These are phyloP conservation scores for Hydra vulgaris DNA, from an alignment of 30 jellyfish, hydroid and myxozoan genomes.

Conservation along the genomic window DNA sequence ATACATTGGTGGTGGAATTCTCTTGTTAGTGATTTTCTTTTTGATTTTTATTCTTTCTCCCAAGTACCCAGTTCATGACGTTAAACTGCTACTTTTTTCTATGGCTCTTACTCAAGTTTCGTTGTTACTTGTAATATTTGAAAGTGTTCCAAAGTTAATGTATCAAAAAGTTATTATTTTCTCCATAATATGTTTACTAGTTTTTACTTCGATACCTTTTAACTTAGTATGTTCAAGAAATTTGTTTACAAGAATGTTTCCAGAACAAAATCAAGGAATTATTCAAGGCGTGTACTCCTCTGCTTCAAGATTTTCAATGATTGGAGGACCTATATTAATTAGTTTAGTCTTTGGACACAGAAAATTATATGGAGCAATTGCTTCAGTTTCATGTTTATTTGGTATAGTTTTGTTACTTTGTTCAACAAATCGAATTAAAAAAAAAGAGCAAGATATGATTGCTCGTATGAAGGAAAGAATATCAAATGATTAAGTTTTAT, in stretches of 20 bases:
- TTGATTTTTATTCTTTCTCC: slow-evolving; percentile 1
- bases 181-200: slow-evolving; percentile 8
- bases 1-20: slow-evolving; percentile 22
- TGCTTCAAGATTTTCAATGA: slow-evolving; percentile 28
- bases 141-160: not conserved
- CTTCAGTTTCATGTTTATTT: slow-evolving; percentile 20
- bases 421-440: not conserved
- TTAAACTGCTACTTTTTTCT: slow-evolving; percentile 8
- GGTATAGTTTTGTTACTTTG: not conserved
- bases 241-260: slow-evolving; percentile 16
- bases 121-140: slow-evolving; percentile 18
- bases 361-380: slow-evolving; percentile 21
- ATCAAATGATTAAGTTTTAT: too few species aligned
- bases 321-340: slow-evolving; percentile 35
- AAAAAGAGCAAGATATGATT: not conserved
- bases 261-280: slow-evolving; percentile 29
- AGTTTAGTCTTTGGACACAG: slow-evolving; percentile 31
- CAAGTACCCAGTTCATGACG: slow-evolving; percentile 13
- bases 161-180: slow-evolving; percentile 1
- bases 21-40: slow-evolving; percentile 3
- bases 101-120: slow-evolving; percentile 16
- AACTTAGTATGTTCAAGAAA: slow-evolving; percentile 32
- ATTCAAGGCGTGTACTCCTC: slow-evolving; percentile 36
- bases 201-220: slow-evolving; percentile 25
- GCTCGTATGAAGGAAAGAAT: not conserved